Evolutionary conservation across 2,113 vertebrate species (phyloP), one percentile per base, ranked within the genome.

Genomic region (Osmerus mordax): DNA sequence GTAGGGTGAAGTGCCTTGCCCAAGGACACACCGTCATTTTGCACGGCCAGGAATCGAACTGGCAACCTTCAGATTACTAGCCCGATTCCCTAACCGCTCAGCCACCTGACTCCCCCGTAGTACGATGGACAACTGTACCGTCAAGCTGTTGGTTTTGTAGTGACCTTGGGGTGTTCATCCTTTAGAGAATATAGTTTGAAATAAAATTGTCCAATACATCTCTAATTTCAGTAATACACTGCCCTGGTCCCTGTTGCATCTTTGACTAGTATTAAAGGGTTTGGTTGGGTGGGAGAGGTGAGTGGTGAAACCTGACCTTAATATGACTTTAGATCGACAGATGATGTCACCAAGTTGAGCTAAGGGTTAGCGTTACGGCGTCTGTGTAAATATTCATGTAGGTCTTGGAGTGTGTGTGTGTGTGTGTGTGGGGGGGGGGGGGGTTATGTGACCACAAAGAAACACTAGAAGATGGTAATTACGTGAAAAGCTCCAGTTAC

Each of bases 321-420:
- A 52, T 55, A 29, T 55, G 18, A 23, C 36, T 9, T 23, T 72
- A 67, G 58, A 29, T 29, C 32, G 65, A 19, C 2, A 23, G 18
- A 66, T 69, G 72, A 76, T 71, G 69, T 74, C 79, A 86, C 63
- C 63, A 67, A 25, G 65, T 58, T 71, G 23, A 73, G 47, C 16
- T 63, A 7, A 60, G 25, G 25, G 6, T 32, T 19, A 60, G 59
- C 14, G 59, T 55, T 29, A 71, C 58, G 21, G 61, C 58, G 28
- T 70, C 28, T 66, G 61, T 68, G 51, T 53, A 29, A 63, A 67
- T 29, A 71, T 68, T 63, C 14, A 29, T 23, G 32, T 28, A 52
- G 32, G 36, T 71, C 47, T 64, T 3, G 41, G 41, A 23, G 70
- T 21, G 9, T 71, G 14, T 25, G 13, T 53, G 41, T 62, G 41